Base-by-base conservation (phyloP, 2,797 vertebrate species). In the Chrysocyon brachyurus region DNA sequence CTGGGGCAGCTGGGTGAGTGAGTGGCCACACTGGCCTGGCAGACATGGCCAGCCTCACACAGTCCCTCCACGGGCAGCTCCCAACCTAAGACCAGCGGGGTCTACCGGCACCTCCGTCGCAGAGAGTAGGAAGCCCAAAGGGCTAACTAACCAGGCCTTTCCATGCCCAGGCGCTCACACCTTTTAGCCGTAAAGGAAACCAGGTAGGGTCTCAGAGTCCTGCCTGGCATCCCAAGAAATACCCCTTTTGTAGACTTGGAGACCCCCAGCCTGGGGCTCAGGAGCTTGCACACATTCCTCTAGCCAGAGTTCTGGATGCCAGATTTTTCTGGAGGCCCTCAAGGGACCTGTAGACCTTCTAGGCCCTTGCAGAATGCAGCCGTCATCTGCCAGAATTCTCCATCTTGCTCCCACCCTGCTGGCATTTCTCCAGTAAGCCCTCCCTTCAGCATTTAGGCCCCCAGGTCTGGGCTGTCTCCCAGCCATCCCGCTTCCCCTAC, bases 1-100 rank as follows among this genome's bases (percentile, higher is more conserved):
- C 99, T 99, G 95, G 99, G 99, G 98, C 99, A 99, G 97, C 98
- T 99, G 98, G 99, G 99, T 99, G 99, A 99, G 99, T 98, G 91
- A 75, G 68, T 22, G 72, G n/a, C 79, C 79, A 1, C 0, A 10
- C 12, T 12, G 6, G 46, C 91, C 70, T 21, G n/a, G 54, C 5
- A 2, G 14, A 46, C 70, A 19, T 0, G 15, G 84, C 66, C 54
- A n/a, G 61, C 75, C 56, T 72, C 24, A 21, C 3, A 9, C 28
- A 26, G 0, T 57, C 77, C 0, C 36, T 36, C 7, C 11, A 1
- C 40, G 56, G 22, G 22, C 5, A 5, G 86, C 31, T 24, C 16
- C 28, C 56, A 4, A 0, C 1, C 0, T 24, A 56, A 40, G 11
- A 66, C 83, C 46, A 52, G 31, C 12, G 17, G 54, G 46, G 46